These are phyloP conservation scores for Bucco capensis DNA, from an alignment of 2,113 vertebrate genomes.

Conservation along the genomic window DNA sequence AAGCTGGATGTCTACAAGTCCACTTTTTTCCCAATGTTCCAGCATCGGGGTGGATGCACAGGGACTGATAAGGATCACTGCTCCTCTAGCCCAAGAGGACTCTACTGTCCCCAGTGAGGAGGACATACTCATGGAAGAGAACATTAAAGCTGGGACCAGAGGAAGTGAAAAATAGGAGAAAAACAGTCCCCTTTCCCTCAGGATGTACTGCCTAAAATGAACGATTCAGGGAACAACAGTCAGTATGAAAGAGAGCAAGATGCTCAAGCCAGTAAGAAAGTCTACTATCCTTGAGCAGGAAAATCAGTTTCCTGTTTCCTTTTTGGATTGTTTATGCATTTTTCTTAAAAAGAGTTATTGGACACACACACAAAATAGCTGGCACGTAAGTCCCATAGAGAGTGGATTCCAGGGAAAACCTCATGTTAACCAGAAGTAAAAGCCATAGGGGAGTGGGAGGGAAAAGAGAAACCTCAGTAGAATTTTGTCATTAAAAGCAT, in stretches of 20 bases:
- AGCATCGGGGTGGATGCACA: neutral
- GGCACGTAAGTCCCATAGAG: neutral
- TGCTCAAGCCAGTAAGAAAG: neutral
- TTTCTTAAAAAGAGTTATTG: neutral
- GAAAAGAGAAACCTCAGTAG: neutral
- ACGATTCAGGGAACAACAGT: neutral
- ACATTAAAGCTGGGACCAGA: neutral
- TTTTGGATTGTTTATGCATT: neutral
- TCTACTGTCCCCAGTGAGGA: neutral
- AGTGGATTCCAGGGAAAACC: neutral
- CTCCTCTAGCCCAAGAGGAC: neutral
- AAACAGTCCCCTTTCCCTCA: neutral
- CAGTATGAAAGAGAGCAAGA: neutral
- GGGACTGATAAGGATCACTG: neutral
- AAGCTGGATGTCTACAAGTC: rapidly evolving
- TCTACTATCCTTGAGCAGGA: neutral
- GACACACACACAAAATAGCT: no score
- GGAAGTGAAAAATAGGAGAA: neutral
- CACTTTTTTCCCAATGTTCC: rapidly evolving
- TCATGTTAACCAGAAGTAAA: neutral
- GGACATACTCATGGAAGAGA: neutral
- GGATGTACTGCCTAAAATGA: neutral
- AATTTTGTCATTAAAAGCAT: neutral
- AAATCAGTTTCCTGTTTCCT: neutral
- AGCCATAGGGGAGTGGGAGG: neutral